Conservation (phyloP, 2,888 invertebrate species). For the Hypselothyrea guttata region DNA sequence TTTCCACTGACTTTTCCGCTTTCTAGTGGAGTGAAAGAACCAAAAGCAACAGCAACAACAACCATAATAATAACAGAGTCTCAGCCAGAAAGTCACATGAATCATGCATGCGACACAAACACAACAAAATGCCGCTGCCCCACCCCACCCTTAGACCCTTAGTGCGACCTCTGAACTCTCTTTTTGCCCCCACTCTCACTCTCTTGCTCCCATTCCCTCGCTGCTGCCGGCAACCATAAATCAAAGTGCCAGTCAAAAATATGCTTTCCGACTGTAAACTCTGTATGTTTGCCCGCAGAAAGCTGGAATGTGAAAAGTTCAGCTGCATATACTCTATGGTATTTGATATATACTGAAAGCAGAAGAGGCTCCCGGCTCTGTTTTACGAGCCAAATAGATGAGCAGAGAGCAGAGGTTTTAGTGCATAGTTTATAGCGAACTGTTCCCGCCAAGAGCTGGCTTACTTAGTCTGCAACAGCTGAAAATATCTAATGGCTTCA, state of each 20-base stretch:
- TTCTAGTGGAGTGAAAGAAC: slow-evolving; percentile 19
- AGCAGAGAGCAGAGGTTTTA: too few species aligned
- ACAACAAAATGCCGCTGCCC: slow-evolving; percentile 47
- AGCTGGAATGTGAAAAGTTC: background rate
- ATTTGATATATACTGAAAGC: too few species aligned
- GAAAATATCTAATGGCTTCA: too few species aligned
- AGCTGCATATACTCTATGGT: background rate
- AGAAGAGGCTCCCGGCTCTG: too few species aligned
- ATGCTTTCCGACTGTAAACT: slow-evolving; percentile 59
- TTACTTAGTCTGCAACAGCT: too few species aligned
- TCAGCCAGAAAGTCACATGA: slow-evolving; percentile 55
- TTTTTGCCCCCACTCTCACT: background rate
- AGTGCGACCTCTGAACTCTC: background rate
- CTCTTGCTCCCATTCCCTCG: background rate
- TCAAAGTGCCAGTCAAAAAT: slow-evolving; percentile 68
- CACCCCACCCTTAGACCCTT: background rate
- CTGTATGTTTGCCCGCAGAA: slow-evolving; percentile 6
- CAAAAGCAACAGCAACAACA: slow-evolving; percentile 15
- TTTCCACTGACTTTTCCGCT: slow-evolving; percentile 64
- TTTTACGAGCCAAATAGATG: too few species aligned
- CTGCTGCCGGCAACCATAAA: slow-evolving; percentile 51
- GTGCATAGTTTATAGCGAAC: too few species aligned
- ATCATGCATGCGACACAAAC: slow-evolving; percentile 68
- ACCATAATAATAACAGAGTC: slow-evolving; percentile 13
- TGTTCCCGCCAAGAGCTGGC: too few species aligned